Evolutionary conservation across 2,888 invertebrate genomes (phyloP).

Genomic region (Agrilus cyanescens): DNA sequence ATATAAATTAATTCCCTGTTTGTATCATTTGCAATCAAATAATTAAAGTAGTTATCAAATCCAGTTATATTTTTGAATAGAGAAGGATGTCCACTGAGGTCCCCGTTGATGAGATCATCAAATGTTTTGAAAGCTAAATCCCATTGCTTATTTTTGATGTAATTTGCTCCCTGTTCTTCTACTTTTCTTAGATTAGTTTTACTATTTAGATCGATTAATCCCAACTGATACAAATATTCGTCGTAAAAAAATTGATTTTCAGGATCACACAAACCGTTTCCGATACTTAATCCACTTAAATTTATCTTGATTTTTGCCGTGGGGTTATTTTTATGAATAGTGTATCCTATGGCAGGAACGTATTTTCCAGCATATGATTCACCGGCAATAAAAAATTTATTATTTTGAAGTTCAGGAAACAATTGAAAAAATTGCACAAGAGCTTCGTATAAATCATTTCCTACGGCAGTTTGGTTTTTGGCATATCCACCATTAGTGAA

Average conservation of each 20-base stretch:
- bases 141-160: constrained; percentile 53
- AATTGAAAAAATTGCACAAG: constrained; percentile 72
- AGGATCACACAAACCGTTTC: constrained; percentile 73
- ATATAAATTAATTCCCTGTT: constrained; percentile 41
- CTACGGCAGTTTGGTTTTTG: constrained; percentile 67
- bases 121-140: constrained; percentile 59
- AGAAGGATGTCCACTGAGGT: constrained; percentile 45
- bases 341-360: constrained; percentile 64
- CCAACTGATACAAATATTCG: constrained; percentile 69
- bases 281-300: constrained; percentile 59
- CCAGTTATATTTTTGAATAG: constrained; percentile 65
- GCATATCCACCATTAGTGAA: constrained; percentile 77
- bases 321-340: constrained; percentile 54
- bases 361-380: constrained; percentile 83
- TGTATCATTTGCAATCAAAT: constrained; percentile 47
- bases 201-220: constrained; percentile 55
- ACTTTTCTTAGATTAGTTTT: constrained; percentile 45
- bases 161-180: constrained; percentile 45
- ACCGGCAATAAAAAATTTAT: constrained; percentile 78
- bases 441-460: constrained; percentile 63
- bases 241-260: constrained; percentile 64
- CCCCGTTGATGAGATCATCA: constrained; percentile 58
- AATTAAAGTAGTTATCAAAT: constrained; percentile 65
- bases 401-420: constrained; percentile 61
- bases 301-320: constrained; percentile 53